A percentile compares a stretch with the other conserved stretches of the same genome.
These are phyloP conservation scores for Aviceda subcristata DNA, from an alignment of 2,113 vertebrate species.

Conservation along the genomic window DNA sequence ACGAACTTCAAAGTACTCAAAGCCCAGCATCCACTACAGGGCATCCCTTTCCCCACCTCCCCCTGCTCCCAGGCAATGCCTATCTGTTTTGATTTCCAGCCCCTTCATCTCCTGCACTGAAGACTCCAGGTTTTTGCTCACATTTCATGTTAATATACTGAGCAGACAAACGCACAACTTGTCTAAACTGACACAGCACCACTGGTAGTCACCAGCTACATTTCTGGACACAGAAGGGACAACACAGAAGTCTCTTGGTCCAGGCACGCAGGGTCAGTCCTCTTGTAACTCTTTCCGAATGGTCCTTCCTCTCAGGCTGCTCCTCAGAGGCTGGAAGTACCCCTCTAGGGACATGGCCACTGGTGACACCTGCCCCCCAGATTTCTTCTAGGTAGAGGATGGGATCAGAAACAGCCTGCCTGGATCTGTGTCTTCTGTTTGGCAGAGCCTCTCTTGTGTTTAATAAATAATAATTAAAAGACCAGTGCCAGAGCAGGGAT, in stretches of 20 bases:
- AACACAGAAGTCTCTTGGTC: neutral
- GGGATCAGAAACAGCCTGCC: neutral
- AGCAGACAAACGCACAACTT: neutral
- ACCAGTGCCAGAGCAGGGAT: neutral
- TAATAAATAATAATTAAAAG: neutral
- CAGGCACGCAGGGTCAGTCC: neutral
- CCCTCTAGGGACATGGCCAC: neutral
- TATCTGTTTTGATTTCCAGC: neutral
- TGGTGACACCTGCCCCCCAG: neutral
- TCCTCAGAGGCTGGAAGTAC: neutral
- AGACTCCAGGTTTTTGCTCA: neutral
- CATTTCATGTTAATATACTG: neutral
- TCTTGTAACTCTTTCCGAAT: neutral
- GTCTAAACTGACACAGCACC: neutral
- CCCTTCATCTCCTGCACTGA: neutral
- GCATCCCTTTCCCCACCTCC: neutral
- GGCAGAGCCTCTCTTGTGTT: neutral
- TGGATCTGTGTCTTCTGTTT: neutral
- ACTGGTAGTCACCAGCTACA: neutral
- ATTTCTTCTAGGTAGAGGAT: neutral
- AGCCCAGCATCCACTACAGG: neutral
- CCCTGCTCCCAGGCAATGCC: neutral
- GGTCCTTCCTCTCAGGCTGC: neutral
- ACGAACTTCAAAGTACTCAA: neutral
- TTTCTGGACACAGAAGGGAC: neutral